A percentile compares a stretch with the other conserved stretches of the same genome.
Conservation (phyloP, 2,797 vertebrate genomes). For the Pipistrellus pipistrellus region DNA sequence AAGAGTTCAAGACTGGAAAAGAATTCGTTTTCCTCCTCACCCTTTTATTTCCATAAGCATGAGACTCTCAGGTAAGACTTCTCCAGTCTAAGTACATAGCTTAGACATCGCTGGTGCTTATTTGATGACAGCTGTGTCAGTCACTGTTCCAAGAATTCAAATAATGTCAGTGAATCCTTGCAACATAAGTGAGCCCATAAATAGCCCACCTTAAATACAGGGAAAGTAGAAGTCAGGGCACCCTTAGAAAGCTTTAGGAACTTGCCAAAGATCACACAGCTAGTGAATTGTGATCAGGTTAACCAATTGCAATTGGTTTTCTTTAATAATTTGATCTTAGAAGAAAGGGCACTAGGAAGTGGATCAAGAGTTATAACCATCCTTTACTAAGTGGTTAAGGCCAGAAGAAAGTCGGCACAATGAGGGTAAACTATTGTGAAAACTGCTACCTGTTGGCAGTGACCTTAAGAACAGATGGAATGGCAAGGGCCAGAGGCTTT, state of each 20-base stretch:
- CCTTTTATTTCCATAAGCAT: background rate
- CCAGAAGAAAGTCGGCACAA: background rate
- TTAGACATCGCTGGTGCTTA: background rate
- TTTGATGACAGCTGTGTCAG: background rate
- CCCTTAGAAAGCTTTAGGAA: background rate
- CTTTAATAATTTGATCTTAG: constrained; percentile 42
- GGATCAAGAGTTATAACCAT: background rate
- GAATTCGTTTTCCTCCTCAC: background rate
- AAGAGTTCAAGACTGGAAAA: background rate
- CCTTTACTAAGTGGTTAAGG: background rate
- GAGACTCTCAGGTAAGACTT: background rate
- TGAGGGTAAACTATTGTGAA: background rate
- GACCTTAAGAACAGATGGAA: background rate
- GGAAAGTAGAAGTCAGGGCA: background rate
- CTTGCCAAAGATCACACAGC: background rate
- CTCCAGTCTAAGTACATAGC: background rate
- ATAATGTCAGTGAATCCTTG: background rate
- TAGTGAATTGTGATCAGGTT: constrained; percentile 8
- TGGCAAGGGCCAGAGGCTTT: background rate
- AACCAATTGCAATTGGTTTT: background rate
- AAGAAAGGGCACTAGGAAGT: background rate
- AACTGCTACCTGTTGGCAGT: background rate
- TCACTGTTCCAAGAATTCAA: background rate
- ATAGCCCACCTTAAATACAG: background rate
- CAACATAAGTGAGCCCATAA: background rate